phyloP scores from a whole-genome alignment of 92 coral and sea anemone species.

The Desmophyllum pertusum region DNA sequence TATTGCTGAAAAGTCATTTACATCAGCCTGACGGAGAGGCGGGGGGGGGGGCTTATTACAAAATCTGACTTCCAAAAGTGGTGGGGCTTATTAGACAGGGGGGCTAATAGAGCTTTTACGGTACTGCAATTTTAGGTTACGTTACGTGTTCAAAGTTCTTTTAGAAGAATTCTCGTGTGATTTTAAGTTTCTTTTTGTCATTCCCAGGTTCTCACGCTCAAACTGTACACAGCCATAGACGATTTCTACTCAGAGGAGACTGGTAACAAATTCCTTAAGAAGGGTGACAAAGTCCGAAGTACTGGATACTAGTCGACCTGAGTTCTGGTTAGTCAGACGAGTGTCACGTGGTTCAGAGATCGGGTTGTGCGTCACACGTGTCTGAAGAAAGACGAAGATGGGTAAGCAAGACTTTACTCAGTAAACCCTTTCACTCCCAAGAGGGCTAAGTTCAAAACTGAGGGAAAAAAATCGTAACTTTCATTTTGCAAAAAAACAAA shows the following conservation, averaged over 20 bases:
- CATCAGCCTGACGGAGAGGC: too few species aligned
- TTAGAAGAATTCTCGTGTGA: background rate
- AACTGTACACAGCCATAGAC: slow-evolving; percentile 83
- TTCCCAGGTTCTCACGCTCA: slow-evolving; percentile 76
- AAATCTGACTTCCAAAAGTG: too few species aligned
- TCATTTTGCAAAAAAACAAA: too few species aligned
- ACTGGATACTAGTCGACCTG: slow-evolving; percentile 93
- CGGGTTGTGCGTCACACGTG: slow-evolving; percentile 86
- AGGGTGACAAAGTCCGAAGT: slow-evolving; percentile 96
- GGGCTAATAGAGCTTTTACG: too few species aligned
- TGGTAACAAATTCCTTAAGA: slow-evolving; percentile 84
- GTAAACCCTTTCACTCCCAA: too few species aligned
- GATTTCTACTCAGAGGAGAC: slow-evolving; percentile 92
- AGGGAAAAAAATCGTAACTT: too few species aligned
- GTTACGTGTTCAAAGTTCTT: too few species aligned
- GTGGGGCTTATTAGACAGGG: too few species aligned
- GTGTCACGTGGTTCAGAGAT: slow-evolving; percentile 97
- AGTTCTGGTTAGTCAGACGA: slow-evolving; percentile 96
- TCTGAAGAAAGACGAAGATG: slow-evolving; percentile 70
- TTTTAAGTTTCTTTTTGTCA: background rate
- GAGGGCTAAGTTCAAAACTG: too few species aligned
- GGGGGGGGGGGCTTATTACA: too few species aligned
- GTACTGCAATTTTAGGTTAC: background rate
- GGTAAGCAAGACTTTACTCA: slow-evolving; percentile 56
- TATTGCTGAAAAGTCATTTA: too few species aligned